Conservation (phyloP, 1,140 invertebrate genomes). For the Cydia amplana region DNA sequence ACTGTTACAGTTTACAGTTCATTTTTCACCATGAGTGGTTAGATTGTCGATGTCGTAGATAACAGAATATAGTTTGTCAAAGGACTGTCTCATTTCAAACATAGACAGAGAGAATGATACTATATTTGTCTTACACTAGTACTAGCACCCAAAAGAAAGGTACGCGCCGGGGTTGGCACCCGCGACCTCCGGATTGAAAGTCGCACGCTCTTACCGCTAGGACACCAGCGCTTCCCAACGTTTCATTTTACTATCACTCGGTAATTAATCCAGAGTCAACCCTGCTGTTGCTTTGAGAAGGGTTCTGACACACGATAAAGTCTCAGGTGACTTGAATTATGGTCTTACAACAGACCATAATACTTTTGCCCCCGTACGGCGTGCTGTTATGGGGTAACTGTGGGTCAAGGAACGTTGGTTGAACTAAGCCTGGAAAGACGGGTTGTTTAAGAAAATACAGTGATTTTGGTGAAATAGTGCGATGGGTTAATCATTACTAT, state of each 20-base stretch:
- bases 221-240: no score
- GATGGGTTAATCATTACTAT: not conserved
- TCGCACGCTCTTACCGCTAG: no score
- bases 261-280: conserved; percentile 13
- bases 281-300: conserved; percentile 7
- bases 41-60: no score
- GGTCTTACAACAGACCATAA: not conserved
- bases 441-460: conserved; percentile 15
- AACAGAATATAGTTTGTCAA: no score
- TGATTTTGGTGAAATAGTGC: conserved; percentile 13
- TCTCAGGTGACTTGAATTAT: conserved; percentile 17
- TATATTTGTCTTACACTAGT: no score
- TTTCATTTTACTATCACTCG: not conserved
- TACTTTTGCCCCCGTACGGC: not conserved
- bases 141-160: no score
- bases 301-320: conserved; percentile 6
- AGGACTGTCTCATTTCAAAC: no score
- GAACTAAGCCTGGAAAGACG: not conserved
- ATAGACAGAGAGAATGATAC: no score
- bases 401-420: not conserved
- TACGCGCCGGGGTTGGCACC: no score
- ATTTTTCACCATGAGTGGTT: no score
- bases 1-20: no score
- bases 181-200: no score
- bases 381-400: not conserved